Evolutionary conservation across 92 coral and sea anemone species (phyloP), one percentile per base, ranked within the genome.

Genomic region (Porites evermanni): DNA sequence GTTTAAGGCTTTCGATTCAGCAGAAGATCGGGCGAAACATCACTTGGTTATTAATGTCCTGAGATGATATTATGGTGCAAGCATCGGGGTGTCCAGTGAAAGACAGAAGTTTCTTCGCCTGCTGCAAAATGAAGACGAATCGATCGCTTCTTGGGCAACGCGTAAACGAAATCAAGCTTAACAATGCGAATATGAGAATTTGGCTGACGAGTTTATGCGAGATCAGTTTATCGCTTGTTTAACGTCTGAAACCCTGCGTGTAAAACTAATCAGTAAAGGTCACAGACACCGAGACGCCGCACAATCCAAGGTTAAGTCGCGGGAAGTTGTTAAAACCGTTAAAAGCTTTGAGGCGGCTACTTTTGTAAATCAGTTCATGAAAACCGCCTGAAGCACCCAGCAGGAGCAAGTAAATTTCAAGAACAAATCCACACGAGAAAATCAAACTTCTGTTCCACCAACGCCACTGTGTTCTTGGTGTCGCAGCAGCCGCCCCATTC

Each of bases 141-240:
- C 84, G 23, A 88, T 88, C 38, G 77, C 77, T 51, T 76, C 91
- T 9, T 88, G 91, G 91, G 91, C 83, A 78, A 73, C 92, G 44
- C 74, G 87, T 18, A 17, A 81, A 72, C 90, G 90, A 13, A 87
- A 79, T 72, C 90, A 86, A 79, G 85, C 78, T 12, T 87, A 83
- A 64, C 91, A 88, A 75, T 81, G 91, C 44, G 91, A 88, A 70
- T 88, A 88, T 44, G 87, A 88, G 53, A 67, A 66, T 69, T 88
- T 88, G 60, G 75, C 85, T 44, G 91, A 81, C 44, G 88, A 81
- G 56, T 83, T 88, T 12, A 82, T 71, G 86, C 53, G 86, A 53
- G 86, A 71, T 47, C 86, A 82, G 56, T 82, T 71, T 56, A 79
- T 86, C 61, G 89, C 90, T 67, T 83, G 88, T 66, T 64, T 77